phyloP scores from a whole-genome alignment of 2,113 vertebrate genomes.

The Malurus melanocephalus region DNA sequence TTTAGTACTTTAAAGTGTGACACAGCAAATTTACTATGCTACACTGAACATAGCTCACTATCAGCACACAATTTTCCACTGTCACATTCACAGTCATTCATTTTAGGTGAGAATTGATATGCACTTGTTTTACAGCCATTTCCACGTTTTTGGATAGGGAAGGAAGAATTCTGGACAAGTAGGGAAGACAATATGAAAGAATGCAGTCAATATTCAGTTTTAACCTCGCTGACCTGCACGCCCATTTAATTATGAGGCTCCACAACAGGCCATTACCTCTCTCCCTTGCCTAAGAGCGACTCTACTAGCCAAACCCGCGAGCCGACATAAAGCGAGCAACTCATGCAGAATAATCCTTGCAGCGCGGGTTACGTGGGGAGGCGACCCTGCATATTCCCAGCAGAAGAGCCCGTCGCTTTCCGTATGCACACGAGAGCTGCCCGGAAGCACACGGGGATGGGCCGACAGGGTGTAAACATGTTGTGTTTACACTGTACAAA shows the following conservation, averaged over 20 bases:
- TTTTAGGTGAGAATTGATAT: neutral
- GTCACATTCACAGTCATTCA: fast-evolving
- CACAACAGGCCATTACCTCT: neutral
- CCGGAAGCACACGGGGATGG: fast-evolving
- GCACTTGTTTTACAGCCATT: neutral
- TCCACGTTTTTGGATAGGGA: neutral
- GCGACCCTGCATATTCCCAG: neutral
- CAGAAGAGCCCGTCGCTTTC: neutral
- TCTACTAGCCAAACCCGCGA: neutral
- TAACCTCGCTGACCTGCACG: neutral
- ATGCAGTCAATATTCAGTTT: neutral
- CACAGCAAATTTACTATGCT: neutral
- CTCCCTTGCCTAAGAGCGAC: neutral
- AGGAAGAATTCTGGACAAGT: neutral
- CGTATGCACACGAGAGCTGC: fast-evolving
- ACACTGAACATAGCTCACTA: neutral
- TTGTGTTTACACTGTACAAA: neutral
- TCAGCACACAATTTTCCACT: neutral
- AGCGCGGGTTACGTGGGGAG: neutral
- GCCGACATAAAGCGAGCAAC: neutral
- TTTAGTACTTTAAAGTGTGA: neutral
- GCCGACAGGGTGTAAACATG: neutral
- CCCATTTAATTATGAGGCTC: neutral
- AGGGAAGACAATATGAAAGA: neutral
- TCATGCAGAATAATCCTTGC: neutral